Conservation (phyloP, 2,797 vertebrate genomes). For the Acipenser transmontanus region DNA sequence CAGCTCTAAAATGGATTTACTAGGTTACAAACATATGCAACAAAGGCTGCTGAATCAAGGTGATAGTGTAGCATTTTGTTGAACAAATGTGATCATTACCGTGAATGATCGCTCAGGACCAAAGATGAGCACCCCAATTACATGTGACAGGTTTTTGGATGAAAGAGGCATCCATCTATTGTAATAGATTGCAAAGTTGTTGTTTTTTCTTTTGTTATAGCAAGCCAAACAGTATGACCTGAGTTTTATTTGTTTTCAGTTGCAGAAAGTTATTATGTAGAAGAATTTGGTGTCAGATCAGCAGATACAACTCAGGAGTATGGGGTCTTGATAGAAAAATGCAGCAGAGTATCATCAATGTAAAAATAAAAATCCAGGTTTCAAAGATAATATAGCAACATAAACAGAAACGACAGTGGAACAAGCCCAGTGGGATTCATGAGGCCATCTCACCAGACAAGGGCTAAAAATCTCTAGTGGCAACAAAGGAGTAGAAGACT, state of each 20-base stretch:
- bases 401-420: background rate
- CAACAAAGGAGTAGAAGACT: slow-evolving; percentile 2
- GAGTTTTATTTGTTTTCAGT: background rate
- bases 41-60: no score
- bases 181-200: no score
- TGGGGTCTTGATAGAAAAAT: background rate
- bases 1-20: no score
- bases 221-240: no score
- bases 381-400: background rate
- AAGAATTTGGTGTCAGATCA: background rate
- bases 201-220: no score
- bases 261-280: background rate
- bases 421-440: slow-evolving; percentile 1
- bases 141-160: no score
- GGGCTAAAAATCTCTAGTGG: background rate
- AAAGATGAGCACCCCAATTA: no score
- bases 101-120: no score
- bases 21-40: no score
- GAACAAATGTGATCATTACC: no score
- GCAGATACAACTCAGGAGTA: background rate
- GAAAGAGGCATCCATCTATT: no score
- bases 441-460: background rate
- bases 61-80: no score
- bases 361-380: background rate
- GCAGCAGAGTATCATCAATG: background rate